A percentile compares a stretch with the other conserved stretches of the same genome.
Evolutionary conservation across 2,113 vertebrate genomes (phyloP).

Genomic region (Ciconia stormi): DNA sequence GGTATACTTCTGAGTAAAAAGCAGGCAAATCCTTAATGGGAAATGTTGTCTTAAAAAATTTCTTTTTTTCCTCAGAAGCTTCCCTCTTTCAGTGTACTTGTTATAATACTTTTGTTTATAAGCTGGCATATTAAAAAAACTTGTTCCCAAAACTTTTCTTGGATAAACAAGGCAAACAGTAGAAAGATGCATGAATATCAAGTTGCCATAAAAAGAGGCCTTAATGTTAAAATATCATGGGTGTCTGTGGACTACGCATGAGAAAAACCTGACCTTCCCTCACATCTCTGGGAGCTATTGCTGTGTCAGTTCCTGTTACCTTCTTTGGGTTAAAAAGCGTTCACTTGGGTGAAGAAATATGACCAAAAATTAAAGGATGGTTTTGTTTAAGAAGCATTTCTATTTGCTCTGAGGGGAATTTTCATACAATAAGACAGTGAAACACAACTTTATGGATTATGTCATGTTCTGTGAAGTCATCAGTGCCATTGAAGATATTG

Average conservation of each 20-base stretch:
- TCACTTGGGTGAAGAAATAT: background rate
- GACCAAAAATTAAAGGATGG: background rate
- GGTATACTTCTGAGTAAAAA: background rate
- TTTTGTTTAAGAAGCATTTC: background rate
- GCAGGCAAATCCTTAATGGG: background rate
- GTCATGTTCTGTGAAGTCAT: slow-evolving; percentile 15
- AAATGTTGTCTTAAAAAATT: background rate
- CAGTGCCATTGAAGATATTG: slow-evolving; percentile 3
- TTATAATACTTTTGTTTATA: background rate
- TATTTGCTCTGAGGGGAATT: background rate
- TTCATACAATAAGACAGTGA: background rate
- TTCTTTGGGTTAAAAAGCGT: background rate
- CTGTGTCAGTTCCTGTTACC: background rate
- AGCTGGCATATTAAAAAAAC: background rate
- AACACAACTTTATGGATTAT: background rate
- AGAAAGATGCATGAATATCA: background rate
- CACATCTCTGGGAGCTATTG: background rate
- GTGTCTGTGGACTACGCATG: background rate
- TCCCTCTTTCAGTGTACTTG: background rate
- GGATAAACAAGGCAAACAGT: background rate
- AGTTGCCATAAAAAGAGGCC: background rate
- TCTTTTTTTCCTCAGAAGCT: fast-evolving
- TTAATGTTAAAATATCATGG: background rate
- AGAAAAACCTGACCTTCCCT: background rate
- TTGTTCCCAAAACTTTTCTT: background rate